Conservation (phyloP, 64 coral and sea anemone genomes). For the Montipora sp. region DNA sequence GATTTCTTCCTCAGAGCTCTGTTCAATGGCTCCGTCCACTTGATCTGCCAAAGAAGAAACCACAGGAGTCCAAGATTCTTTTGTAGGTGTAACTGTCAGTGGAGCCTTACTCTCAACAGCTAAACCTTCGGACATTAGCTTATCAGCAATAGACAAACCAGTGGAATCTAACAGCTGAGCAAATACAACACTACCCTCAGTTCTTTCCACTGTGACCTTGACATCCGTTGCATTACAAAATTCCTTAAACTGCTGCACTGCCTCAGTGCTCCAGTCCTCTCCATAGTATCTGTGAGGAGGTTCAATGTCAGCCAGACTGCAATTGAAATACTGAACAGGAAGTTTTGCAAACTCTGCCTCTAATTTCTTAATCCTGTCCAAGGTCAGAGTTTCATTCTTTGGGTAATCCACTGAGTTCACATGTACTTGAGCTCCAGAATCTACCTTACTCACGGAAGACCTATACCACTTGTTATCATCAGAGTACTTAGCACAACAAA, state of each 20-base stretch:
- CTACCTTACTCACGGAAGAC: slow-evolving; percentile 8
- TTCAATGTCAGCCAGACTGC: slow-evolving; percentile 7
- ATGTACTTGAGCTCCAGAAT: background rate
- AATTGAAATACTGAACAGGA: slow-evolving; percentile 42
- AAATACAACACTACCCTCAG: background rate
- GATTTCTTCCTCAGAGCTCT: slow-evolving; percentile 32
- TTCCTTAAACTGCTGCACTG: slow-evolving; percentile 13
- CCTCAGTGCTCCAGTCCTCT: slow-evolving; percentile 35
- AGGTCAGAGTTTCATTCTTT: slow-evolving; percentile 43
- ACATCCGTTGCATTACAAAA: slow-evolving; percentile 3
- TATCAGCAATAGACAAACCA: slow-evolving; percentile 2
- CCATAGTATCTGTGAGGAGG: slow-evolving; percentile 34
- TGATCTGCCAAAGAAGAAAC: background rate
- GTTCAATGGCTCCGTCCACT: background rate
- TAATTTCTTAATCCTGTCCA: slow-evolving; percentile 52
- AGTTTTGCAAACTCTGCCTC: slow-evolving; percentile 43
- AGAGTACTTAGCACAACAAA: slow-evolving; percentile 55
- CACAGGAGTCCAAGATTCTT: background rate
- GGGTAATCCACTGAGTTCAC: slow-evolving; percentile 48
- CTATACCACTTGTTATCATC: slow-evolving; percentile 68
- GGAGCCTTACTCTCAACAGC: background rate
- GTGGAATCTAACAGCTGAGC: slow-evolving; percentile 13
- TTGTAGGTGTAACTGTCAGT: background rate
- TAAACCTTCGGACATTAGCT: slow-evolving; percentile 6
- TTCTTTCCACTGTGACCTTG: background rate